Percentiles rank a stretch among this genome's conserved stretches.
Evolutionary conservation across 2,113 vertebrate genomes (phyloP).

Genomic region (Aspidoscelis tigris): DNA sequence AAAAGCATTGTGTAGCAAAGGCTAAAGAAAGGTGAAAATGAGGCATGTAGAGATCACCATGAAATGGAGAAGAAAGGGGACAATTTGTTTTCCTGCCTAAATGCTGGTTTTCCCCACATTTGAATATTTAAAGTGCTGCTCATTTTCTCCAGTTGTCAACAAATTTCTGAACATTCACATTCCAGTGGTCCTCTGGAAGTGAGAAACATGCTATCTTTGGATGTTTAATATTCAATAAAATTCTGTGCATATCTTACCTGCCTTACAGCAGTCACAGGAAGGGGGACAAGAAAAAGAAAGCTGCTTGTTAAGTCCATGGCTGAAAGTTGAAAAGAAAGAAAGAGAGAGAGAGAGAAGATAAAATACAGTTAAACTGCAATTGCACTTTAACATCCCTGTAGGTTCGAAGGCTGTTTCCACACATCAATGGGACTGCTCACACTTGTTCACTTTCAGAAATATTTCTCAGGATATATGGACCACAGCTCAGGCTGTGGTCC

Average conservation of each 20-base stretch:
- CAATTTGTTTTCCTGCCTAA: too few species aligned
- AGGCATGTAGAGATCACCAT: slow-evolving; percentile 2
- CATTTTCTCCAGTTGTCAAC: slow-evolving; percentile 58
- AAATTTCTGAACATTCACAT: slow-evolving; percentile 45
- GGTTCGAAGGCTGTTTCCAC: too few species aligned
- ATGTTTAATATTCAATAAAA: slow-evolving; percentile 45
- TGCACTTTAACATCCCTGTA: too few species aligned
- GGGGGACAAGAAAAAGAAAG: too few species aligned
- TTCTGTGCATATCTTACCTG: slow-evolving; percentile 35
- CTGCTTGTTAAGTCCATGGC: too few species aligned
- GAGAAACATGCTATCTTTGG: slow-evolving; percentile 51
- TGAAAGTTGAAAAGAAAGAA: neutral
- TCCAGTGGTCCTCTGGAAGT: neutral
- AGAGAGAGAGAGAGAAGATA: neutral
- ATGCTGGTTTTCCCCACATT: slow-evolving; percentile 55
- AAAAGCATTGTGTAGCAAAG: neutral
- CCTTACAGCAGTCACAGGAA: slow-evolving; percentile 27
- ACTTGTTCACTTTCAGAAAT: too few species aligned
- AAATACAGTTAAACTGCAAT: too few species aligned
- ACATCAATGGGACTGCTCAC: too few species aligned
- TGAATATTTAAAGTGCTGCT: slow-evolving; percentile 54
- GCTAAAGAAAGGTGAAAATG: neutral
- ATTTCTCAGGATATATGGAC: too few species aligned
- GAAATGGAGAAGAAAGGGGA: neutral
- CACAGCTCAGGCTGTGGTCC: too few species aligned